Base-by-base conservation (phyloP, 2,797 vertebrate genomes). In the Lateolabrax maculatus region DNA sequence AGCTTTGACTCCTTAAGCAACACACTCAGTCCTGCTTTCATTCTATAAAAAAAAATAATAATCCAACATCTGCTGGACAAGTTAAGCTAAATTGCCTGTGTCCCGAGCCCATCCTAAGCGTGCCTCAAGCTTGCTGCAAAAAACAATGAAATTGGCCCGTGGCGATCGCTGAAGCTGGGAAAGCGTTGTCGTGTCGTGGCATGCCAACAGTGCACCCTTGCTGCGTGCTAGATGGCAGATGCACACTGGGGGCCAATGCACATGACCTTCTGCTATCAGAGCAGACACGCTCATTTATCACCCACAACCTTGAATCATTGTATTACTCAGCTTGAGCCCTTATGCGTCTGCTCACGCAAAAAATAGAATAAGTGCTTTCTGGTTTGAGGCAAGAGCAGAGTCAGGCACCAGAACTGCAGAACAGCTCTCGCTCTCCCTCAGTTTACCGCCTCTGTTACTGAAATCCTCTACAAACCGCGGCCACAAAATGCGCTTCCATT, bases 281-380 rank as follows among this genome's bases (percentile, higher is more conserved):
- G 84, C 84, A 92, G 91, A 94, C 93, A 83, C 21, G 81, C 89
- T 94, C 93, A 90, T 95, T 94, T 84, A 94, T 95, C 94, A 94
- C 85, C 80, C 27, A 70, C 90, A 95, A 94, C 93, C 93, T 94
- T 95, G 94, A 94, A 90, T 93, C 90, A 94, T 93, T 92, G 91
- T 94, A 93, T 93, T 89, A 90, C 93, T 87, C 93, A 88, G 93
- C 91, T 85, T 92, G 91, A 93, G 81, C 80, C 84, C 79, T 83
- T 75, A 80, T 75, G 91, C 85, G 87, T 89, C 90, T 88, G 84
- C 87, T 91, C 83, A 84, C 44, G 62, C 78, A 75, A 86, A 89
- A 90, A 91, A 87, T 69, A 81, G 79, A 89, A 87, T 75, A 84
- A 85, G 72, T 85, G 80, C 82, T 37, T 84, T 89, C 79, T 85